Evolutionary conservation across 92 coral and sea anemone genomes (phyloP).

Genomic region (Phenganax subtilis): DNA sequence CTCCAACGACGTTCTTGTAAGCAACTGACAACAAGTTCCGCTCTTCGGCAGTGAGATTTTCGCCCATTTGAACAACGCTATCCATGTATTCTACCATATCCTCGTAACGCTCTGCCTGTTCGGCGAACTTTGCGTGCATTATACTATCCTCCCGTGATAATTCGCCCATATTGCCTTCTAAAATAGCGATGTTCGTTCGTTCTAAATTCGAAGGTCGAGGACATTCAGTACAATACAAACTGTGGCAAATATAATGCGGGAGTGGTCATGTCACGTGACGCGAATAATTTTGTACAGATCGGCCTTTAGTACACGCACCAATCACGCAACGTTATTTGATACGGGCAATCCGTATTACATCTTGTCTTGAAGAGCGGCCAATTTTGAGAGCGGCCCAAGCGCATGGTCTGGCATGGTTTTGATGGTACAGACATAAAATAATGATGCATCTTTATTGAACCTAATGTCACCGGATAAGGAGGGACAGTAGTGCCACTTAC

Average conservation of each 20-base stretch:
- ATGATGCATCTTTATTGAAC: too few relatives aligned
- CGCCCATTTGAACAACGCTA: constrained; percentile 55
- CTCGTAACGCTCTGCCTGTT: constrained; percentile 93
- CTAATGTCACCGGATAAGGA: too few relatives aligned
- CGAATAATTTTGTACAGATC: background rate
- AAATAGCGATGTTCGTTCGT: constrained; percentile 13
- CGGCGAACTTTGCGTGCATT: constrained; percentile 74
- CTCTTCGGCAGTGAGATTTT: constrained; percentile 67
- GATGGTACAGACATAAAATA: too few relatives aligned
- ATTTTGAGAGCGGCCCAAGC: too few relatives aligned
- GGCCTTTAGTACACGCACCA: constrained; percentile 6
- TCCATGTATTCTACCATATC: constrained; percentile 87
- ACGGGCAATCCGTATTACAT: background rate
- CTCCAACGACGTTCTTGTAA: constrained; percentile 99
- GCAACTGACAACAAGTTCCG: constrained; percentile 97
- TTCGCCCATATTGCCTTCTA: constrained; percentile 31
- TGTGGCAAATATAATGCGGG: constrained; percentile 24
- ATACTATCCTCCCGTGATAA: constrained; percentile 46
- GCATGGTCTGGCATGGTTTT: too few relatives aligned
- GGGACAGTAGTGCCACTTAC: too few relatives aligned
- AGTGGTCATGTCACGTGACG: constrained; percentile 39
- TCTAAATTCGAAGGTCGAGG: constrained; percentile 10
- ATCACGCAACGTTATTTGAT: constrained; percentile 17
- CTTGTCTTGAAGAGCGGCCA: background rate
- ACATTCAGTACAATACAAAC: background rate